Conservation (phyloP, 2,888 invertebrate genomes). For the Chouioia cunea region DNA sequence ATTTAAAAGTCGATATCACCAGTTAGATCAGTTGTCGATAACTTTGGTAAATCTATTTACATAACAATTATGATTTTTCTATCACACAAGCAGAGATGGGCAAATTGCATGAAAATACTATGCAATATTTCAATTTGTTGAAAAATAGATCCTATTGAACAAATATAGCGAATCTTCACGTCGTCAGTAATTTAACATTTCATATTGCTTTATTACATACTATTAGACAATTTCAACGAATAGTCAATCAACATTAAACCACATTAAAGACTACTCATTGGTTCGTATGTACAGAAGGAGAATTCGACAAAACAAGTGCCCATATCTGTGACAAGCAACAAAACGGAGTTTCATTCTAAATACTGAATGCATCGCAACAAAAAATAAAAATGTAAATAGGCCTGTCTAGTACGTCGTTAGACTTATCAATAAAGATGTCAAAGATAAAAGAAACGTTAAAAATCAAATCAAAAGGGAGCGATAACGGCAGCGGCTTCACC, state of each 20-base stretch:
- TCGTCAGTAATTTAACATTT: too few relatives aligned
- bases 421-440: neutral
- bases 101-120: slow-evolving; percentile 22
- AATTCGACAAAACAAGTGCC: slow-evolving; percentile 12
- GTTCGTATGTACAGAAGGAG: neutral
- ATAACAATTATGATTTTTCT: slow-evolving; percentile 37
- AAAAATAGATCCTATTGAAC: slow-evolving; percentile 25
- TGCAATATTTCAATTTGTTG: slow-evolving; percentile 15
- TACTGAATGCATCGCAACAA: slow-evolving; percentile 1
- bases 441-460: slow-evolving; percentile 33
- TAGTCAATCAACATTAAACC: neutral
- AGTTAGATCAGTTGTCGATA: slow-evolving; percentile 49
- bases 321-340: slow-evolving; percentile 27
- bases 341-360: neutral
- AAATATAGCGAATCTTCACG: too few relatives aligned
- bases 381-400: neutral
- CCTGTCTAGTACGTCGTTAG: too few relatives aligned
- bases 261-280: neutral
- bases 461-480: slow-evolving; percentile 70
- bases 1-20: slow-evolving; percentile 36
- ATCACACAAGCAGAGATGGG: slow-evolving; percentile 36
- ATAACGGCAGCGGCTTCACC: slow-evolving; percentile 90
- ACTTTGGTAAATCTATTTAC: slow-evolving; percentile 55
- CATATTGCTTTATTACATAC: neutral
- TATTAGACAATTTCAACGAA: neutral